Conservation (phyloP, 2,113 vertebrate genomes). For the Fregetta grallaria region DNA sequence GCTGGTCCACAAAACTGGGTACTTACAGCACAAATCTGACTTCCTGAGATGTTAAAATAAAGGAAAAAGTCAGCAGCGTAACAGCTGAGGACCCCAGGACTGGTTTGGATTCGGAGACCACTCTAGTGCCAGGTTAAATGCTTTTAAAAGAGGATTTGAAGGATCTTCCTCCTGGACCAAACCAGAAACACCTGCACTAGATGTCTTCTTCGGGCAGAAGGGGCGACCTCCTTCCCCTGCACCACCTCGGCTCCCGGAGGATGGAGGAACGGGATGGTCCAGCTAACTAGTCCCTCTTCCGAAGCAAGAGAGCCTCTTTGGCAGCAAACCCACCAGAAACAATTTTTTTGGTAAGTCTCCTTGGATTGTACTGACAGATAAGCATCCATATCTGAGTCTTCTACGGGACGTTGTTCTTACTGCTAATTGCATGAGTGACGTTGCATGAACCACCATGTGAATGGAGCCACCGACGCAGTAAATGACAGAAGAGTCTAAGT, state of each 20-base stretch:
- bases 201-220: neutral
- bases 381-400: neutral
- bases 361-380: no score
- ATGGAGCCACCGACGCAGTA: neutral
- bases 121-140: neutral
- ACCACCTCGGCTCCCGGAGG: neutral
- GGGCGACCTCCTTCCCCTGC: neutral
- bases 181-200: neutral
- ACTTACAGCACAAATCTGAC: neutral
- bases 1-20: neutral
- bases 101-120: neutral
- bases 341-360: neutral
- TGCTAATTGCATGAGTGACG: fast-evolving
- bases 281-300: neutral
- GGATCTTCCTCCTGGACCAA: neutral
- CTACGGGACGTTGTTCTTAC: fast-evolving
- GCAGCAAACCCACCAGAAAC: neutral
- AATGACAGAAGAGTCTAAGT: neutral
- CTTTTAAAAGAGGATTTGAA: neutral
- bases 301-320: neutral
- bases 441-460: neutral
- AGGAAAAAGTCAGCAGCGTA: neutral
- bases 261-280: fast-evolving
- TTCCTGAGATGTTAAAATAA: neutral
- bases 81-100: neutral